Conservation (phyloP, 2,888 invertebrate genomes). For the Ectemnius lituratus region DNA sequence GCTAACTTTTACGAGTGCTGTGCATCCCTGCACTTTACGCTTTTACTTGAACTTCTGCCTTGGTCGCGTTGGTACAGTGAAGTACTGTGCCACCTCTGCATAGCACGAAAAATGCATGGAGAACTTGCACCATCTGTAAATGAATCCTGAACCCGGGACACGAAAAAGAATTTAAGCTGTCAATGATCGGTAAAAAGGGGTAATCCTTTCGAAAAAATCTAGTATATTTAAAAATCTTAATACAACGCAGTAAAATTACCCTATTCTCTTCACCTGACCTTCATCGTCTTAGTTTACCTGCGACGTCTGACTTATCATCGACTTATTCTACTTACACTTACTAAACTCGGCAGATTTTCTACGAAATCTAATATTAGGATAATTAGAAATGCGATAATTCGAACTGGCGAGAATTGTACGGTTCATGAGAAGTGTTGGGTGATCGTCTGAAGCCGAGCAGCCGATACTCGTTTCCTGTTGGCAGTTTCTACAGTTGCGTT, state of each 20-base stretch:
- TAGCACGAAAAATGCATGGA: slow-evolving; percentile 30
- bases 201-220: background rate
- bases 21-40: slow-evolving; percentile 51
- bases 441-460: slow-evolving; percentile 45
- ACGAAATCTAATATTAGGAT: too few species aligned
- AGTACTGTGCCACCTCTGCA: slow-evolving; percentile 25
- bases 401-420: too few species aligned
- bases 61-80: slow-evolving; percentile 43
- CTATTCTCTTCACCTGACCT: too few species aligned
- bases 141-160: background rate
- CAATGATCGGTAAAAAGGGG: slow-evolving; percentile 3
- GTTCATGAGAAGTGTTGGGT: too few species aligned
- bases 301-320: too few species aligned
- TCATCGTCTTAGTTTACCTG: too few species aligned
- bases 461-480: slow-evolving; percentile 67
- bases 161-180: background rate
- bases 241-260: too few species aligned
- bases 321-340: too few species aligned
- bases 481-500: slow-evolving; percentile 71
- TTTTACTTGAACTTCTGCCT: slow-evolving; percentile 46
- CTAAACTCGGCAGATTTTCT: too few species aligned
- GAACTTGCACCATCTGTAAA: background rate
- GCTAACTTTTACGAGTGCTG: slow-evolving; percentile 65
- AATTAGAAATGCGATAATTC: too few species aligned
- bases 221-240: too few species aligned